Evolutionary conservation across 2,113 vertebrate genomes (phyloP), one percentile per base, ranked within the genome.

Genomic region (Pogona vitticeps): DNA sequence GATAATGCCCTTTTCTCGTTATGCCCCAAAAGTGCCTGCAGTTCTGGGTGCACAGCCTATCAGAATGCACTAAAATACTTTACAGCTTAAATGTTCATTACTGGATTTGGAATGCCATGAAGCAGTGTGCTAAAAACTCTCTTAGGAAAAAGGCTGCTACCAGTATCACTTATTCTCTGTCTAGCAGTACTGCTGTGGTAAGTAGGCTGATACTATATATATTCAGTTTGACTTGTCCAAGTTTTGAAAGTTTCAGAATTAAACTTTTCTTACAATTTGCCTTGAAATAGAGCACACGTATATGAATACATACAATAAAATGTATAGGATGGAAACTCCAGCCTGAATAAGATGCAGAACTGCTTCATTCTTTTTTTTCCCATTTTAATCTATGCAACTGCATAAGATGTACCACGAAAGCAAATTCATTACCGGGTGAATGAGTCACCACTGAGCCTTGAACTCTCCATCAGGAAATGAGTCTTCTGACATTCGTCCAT

Each of bases 1-100:
- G 21, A 77, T 83, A 91, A 82, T 91, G 63, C 1, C 12, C 17
- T 93, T 83, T 21, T 88, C 91, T 88, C 86, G 1, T 6, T 7
- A 61, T 71, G 15, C 18, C 38, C 71, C 71, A 88, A 71, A 88
- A 77, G 8, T 76, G 38, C 80, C 42, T 87, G 28, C 9, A 42
- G 1, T 85, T 91, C 79, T 83, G 84, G 23, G 58, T 86, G 59
- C 80, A 58, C 36, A 84, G 8, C 36, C 67, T 80, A 80, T 80
- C 13, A 89, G 87, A 93, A 82, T 56, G 6, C 23, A 80, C 31
- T 20, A 73, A 85, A 82, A 2, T 65, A 83, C 31, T 23, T 90
- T 83, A 70, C 65, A 80, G 2, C 5, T 70, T 75, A 42, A 3
- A 91, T 46, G 75, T 86, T 88, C 58, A 72, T 88, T 91, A 80